Conservation (phyloP, 1,140 invertebrate species). For the Planococcus citri region DNA sequence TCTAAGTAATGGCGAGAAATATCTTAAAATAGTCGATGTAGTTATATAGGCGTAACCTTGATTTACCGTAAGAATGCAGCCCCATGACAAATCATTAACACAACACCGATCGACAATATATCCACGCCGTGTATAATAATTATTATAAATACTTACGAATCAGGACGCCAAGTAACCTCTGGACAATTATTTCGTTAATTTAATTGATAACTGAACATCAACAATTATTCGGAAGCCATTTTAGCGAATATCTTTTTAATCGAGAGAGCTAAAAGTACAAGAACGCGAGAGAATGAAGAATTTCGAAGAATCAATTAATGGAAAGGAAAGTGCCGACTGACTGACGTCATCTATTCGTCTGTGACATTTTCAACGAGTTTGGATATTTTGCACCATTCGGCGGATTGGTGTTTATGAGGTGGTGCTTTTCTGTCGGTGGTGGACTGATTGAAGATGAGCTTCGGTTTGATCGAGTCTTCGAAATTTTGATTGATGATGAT, state of each 20-base stretch:
- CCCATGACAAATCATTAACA: slow-evolving; percentile 11
- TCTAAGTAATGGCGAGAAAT: neutral
- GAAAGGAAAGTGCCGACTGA: neutral
- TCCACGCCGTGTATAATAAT: neutral
- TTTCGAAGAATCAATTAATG: slow-evolving; percentile 9
- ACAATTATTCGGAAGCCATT: slow-evolving; percentile 18
- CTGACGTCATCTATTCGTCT: slow-evolving; percentile 15
- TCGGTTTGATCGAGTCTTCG: too few species aligned
- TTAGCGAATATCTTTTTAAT: neutral
- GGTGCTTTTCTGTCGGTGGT: too few species aligned
- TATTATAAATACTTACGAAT: neutral
- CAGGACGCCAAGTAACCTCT: neutral
- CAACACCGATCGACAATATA: neutral
- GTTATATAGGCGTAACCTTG: slow-evolving; percentile 18
- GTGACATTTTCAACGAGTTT: neutral
- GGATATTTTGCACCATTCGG: too few species aligned
- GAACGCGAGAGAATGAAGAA: slow-evolving; percentile 16
- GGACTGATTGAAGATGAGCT: too few species aligned
- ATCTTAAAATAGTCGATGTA: neutral
- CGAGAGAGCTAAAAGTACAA: neutral
- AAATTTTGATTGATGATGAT: too few species aligned
- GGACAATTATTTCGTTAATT: neutral
- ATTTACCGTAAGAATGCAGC: slow-evolving; percentile 12
- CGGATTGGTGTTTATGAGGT: too few species aligned
- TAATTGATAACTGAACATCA: slow-evolving; percentile 9